These are phyloP conservation scores for Leptinotarsa haldemani DNA, from an alignment of 2,888 invertebrate species.

Conservation along the genomic window DNA sequence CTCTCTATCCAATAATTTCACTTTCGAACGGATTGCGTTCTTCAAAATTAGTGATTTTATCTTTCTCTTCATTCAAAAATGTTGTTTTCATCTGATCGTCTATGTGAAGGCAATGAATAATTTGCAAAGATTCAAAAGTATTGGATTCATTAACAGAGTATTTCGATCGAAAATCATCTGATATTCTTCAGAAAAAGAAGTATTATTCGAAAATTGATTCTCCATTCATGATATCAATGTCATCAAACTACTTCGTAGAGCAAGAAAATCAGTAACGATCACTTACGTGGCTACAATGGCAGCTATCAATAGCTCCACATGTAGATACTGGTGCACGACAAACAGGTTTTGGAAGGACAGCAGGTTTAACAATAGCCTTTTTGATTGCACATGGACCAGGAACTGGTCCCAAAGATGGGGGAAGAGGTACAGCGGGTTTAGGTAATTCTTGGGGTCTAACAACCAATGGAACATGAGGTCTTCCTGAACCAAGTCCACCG, in stretches of 20 bases:
- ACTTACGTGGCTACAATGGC: conserved; percentile 7
- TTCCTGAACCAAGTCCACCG: conserved; percentile 7
- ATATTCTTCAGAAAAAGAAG: no score
- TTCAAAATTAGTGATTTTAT: no score
- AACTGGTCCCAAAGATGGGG: conserved; percentile 50
- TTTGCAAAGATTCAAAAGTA: no score
- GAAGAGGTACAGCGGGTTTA: conserved; percentile 43
- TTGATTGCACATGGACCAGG: conserved; percentile 58
- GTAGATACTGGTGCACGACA: conserved; percentile 39
- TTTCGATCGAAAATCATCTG: no score
- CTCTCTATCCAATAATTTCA: no score
- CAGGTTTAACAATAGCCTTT: conserved; percentile 60
- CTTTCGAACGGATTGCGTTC: no score
- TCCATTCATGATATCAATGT: no score
- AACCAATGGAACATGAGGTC: conserved; percentile 52
- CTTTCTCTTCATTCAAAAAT: no score
- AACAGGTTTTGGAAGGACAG: conserved; percentile 58
- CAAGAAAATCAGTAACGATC: conserved; percentile 1
- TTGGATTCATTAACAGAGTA: no score
- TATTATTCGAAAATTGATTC: no score
- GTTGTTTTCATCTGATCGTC: no score
- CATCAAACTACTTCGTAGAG: not conserved
- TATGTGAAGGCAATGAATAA: no score
- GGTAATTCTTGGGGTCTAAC: conserved; percentile 58
- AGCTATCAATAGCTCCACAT: conserved; percentile 16